Base-by-base conservation (phyloP, 1,140 invertebrate species). In the Hylaeus volcanicus region DNA sequence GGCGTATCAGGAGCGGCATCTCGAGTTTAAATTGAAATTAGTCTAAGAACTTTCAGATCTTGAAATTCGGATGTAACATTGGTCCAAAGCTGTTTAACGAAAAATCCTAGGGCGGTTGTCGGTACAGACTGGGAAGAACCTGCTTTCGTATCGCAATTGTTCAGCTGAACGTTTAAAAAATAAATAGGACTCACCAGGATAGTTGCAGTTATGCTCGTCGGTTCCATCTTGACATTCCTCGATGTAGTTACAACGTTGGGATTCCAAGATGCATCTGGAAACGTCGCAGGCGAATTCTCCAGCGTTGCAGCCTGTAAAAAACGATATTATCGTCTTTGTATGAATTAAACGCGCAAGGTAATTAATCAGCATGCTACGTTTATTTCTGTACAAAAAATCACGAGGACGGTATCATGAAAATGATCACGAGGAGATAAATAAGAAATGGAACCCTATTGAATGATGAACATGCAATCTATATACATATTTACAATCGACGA, bases 161-260 rank as follows among this genome's bases (percentile, higher is more conserved):
- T 26, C 26, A 26, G 26, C 26, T 26, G 26, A 26, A 26, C 26
- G 15, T 55, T 14, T 45, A 58, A 48, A 45, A 51, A 0, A 43
- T 5, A n/a, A 39, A 5, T 45, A 0, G 1, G n/a, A 95, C 91
- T 95, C 88, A 89, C 94, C 91, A 56, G 91, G 94, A 74, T 93
- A 90, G 74, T 90, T 86, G 85, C 95, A 96, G 15, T 93, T 90
- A 0, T 86, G 69, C 86, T 95, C 95, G 84, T 96, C 96, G 81
- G 94, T 94, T 43, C 93, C 93, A 90, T 96, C 95, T 64, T 92
- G 90, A 86, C 96, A 96, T 86, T 96, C 95, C 41, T 90, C 89
- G 12, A 90, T 89, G 37, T 94, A 93, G 89, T 96, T 93, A 88
- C 95, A 96, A 70, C 92, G 92, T 74, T 93, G 89, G 5, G 85